These are phyloP conservation scores for Oegoconia quadripuncta DNA, from an alignment of 2,888 invertebrate species.

Conservation along the genomic window DNA sequence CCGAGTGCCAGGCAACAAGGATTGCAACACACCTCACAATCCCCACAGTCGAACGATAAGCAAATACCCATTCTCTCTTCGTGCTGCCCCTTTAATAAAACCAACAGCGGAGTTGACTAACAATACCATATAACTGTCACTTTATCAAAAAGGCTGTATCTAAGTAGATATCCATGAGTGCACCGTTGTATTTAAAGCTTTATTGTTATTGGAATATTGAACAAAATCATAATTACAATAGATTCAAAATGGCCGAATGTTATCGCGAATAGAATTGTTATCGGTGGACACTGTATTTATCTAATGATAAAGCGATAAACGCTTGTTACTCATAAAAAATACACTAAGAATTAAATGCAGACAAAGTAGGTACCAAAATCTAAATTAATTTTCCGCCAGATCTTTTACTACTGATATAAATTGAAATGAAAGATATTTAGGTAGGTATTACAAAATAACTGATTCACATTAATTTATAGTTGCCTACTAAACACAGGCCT, in stretches of 20 bases:
- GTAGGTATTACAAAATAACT: too few relatives aligned
- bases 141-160: not conserved
- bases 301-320: constrained; percentile 38
- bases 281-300: constrained; percentile 37
- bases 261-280: constrained; percentile 37
- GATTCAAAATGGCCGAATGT: constrained; percentile 31
- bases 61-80: constrained; percentile 59
- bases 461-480: too few relatives aligned
- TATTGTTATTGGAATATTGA: constrained; percentile 22
- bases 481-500: too few relatives aligned
- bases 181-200: constrained; percentile 12
- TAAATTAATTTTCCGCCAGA: not conserved
- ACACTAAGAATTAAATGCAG: not conserved
- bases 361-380: too few relatives aligned
- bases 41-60: constrained; percentile 64
- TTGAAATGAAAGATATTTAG: too few relatives aligned
- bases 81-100: constrained; percentile 2
- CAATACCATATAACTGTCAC: not conserved
- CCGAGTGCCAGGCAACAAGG: constrained; percentile 67
- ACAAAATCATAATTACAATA: constrained; percentile 19
- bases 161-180: not conserved
- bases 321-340: constrained; percentile 14
- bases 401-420: too few relatives aligned
- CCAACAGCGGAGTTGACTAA: not conserved
- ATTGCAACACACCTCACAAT: constrained; percentile 62